Evolutionary conservation across 2,888 invertebrate species (phyloP), one percentile per base, ranked within the genome.

Genomic region (Caenorhabditis imperialis): DNA sequence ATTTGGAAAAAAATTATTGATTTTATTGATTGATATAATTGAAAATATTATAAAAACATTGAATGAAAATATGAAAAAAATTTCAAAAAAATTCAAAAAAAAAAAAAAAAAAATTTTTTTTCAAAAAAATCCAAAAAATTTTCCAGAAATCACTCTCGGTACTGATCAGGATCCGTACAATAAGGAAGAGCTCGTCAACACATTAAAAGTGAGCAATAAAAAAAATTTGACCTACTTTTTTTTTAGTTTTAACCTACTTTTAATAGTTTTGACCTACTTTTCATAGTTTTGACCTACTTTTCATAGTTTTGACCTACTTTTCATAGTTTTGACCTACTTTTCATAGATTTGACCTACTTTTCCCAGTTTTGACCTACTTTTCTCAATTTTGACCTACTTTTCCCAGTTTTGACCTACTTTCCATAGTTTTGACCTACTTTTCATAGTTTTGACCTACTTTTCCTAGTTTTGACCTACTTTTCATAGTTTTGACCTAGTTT

Each of bases 381-480:
- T 47, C 27, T 42, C 25, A 12, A 5, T 20, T n/a, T 1, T 23
- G 22, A n/a, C 20, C 30, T 12, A 18, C 30, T 16, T 14, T 20
- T 6, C 6, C 25, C 10, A 25, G n/a, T n/a, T n/a, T n/a, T n/a
- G n/a, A n/a, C n/a, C n/a, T n/a, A n/a, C n/a, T n/a, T n/a, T n/a
- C n/a, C n/a, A n/a, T n/a, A n/a, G n/a, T n/a, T n/a, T n/a, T n/a
- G n/a, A 22, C 25, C 18, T 16, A 35, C 38, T 62, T 62, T 77
- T 12, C 67, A 79, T 76, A 81, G 82, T 27, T 73, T 77, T 7
- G 82, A 82, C 48, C 78, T 84, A 7, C 78, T 74, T 10, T 58
- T 82, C 23, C 83, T 82, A 60, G 77, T 84, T 25, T 47, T 84
- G 37, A 77, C 82, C 75, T 84, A 84, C 76, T 75, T 77, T 8